Evolutionary conservation across 2,113 vertebrate genomes (phyloP).

Genomic region (Leptobrachium ailaonicum): DNA sequence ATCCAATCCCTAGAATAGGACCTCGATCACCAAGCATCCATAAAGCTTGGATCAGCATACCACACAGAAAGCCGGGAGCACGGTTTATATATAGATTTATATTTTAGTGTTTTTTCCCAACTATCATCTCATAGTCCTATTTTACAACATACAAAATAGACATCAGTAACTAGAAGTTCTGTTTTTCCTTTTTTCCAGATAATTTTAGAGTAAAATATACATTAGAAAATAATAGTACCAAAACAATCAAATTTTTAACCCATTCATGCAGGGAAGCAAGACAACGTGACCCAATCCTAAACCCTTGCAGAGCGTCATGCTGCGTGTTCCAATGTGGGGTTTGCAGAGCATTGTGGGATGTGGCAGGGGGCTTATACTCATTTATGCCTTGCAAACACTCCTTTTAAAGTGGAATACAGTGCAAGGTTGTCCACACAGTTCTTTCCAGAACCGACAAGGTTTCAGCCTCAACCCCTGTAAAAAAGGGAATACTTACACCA

Average conservation of each 20-base stretch:
- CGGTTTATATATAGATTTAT: slow-evolving; percentile 40
- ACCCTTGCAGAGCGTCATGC: slow-evolving; percentile 14
- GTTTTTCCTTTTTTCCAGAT: not conserved
- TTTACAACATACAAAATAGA: slow-evolving; percentile 50
- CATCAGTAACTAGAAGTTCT: slow-evolving; percentile 44
- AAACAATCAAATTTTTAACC: slow-evolving; percentile 44
- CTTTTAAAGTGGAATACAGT: no score
- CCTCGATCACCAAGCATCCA: no score
- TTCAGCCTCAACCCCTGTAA: no score
- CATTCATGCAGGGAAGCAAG: slow-evolving; percentile 44
- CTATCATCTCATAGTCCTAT: slow-evolving; percentile 40
- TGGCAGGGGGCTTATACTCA: not conserved
- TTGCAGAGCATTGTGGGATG: slow-evolving; percentile 9
- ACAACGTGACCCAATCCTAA: not conserved
- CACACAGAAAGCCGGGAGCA: not conserved
- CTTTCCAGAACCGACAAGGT: no score
- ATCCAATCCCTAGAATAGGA: no score
- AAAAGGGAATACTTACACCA: no score
- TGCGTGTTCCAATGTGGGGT: not conserved
- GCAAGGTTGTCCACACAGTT: no score
- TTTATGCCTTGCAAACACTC: no score
- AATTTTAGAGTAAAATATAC: slow-evolving; percentile 44
- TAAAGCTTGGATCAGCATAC: no score
- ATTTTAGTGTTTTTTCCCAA: slow-evolving; percentile 38
- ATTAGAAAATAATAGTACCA: slow-evolving; percentile 45